Evolutionary conservation across 2,888 invertebrate species (phyloP).

Genomic region (Eudasyphora cyanicolor): DNA sequence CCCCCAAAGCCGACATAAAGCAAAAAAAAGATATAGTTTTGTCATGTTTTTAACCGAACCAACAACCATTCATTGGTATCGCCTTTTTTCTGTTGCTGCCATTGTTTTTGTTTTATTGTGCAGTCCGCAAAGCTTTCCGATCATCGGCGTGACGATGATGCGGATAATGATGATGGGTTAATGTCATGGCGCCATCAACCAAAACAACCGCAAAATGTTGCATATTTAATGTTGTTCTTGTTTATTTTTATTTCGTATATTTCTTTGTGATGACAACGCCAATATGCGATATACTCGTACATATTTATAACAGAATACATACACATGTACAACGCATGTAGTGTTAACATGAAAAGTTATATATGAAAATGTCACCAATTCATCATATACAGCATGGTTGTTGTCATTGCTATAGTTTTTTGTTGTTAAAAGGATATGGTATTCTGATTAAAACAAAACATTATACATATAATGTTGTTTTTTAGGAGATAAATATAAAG

Average conservation of each 20-base stretch:
- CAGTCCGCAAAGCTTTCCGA: background rate
- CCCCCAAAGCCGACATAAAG: background rate
- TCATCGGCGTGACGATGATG: background rate
- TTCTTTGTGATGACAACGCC: constrained; percentile 17
- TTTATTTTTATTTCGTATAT: background rate
- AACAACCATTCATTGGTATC: background rate
- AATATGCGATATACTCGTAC: background rate
- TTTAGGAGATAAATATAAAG: too few species aligned
- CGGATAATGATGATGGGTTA: constrained; percentile 48
- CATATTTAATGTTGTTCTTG: constrained; percentile 38
- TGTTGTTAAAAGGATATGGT: too few species aligned
- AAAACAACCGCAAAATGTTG: constrained; percentile 57
- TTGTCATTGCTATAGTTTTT: too few species aligned
- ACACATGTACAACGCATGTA: too few species aligned
- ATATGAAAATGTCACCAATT: background rate
- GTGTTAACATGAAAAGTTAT: background rate
- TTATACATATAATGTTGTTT: too few species aligned
- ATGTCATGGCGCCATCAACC: constrained; percentile 60
- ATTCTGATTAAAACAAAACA: too few species aligned
- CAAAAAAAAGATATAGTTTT: background rate
- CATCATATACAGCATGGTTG: too few species aligned
- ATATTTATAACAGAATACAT: too few species aligned
- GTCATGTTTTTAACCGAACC: background rate
- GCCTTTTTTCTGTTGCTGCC: background rate
- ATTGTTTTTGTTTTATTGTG: background rate